Percentiles rank a stretch among this genome's conserved stretches.
Conservation (phyloP, 92 coral and sea anemone species). For the Metridium senile region DNA sequence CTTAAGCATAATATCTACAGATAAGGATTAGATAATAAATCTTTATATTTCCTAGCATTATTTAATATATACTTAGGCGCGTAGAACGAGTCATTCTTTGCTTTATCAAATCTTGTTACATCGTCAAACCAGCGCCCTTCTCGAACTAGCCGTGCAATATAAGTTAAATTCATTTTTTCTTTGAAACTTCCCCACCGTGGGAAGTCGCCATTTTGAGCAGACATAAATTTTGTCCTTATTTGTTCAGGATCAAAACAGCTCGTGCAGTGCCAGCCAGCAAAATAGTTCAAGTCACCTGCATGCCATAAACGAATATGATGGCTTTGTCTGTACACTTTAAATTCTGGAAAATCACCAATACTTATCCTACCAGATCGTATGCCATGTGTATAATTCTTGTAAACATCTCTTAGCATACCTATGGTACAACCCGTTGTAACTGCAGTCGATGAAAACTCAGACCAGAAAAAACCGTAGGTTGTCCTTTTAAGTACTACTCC, state of each 20-base stretch:
- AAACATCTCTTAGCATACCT: constrained; percentile 3
- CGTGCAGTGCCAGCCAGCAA: constrained; percentile 31
- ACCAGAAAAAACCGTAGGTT: constrained; percentile 12
- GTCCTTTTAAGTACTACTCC: constrained; percentile 16
- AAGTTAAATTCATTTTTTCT: constrained; percentile 16
- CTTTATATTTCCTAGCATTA: not conserved
- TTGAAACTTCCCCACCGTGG: constrained; percentile 21
- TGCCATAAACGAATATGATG: constrained; percentile 12
- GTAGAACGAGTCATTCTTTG: not conserved
- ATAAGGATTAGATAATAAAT: not conserved
- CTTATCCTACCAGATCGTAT: not conserved
- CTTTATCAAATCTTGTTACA: not conserved
- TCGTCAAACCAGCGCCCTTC: constrained; percentile 21
- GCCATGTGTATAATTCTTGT: not conserved
- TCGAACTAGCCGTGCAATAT: not conserved
- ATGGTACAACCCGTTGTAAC: constrained; percentile 15
- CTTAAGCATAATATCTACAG: not conserved
- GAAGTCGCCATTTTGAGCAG: constrained; percentile 23
- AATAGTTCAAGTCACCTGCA: not conserved
- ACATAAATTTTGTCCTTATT: not conserved
- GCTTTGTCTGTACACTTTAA: not conserved
- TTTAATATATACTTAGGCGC: not conserved
- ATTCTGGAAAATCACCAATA: not conserved
- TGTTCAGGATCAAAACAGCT: constrained; percentile 17
- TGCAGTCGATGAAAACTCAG: too few relatives aligned